phyloP scores from a whole-genome alignment of 1,140 invertebrate genomes.

The Zelostemma sp. region DNA sequence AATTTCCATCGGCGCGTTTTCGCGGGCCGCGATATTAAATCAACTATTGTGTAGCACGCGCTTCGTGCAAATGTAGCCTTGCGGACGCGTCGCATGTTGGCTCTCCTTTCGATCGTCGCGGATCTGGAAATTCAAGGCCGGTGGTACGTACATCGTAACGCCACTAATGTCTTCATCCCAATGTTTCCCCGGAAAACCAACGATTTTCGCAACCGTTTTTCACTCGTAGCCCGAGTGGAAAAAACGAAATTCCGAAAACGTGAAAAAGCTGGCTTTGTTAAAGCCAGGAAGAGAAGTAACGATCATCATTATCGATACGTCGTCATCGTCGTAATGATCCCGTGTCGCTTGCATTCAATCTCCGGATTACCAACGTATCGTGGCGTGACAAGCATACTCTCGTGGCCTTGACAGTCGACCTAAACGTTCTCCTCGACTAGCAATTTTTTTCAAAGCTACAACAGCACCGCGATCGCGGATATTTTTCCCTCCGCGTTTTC shows the following conservation, averaged over 20 bases:
- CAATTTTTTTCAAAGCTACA: slow-evolving; percentile 18
- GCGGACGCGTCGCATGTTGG: slow-evolving; percentile 39
- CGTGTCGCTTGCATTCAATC: slow-evolving; percentile 55
- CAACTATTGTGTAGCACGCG: slow-evolving; percentile 46
- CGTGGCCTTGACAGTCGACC: slow-evolving; percentile 65
- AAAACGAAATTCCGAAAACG: too few relatives aligned
- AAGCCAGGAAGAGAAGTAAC: slow-evolving; percentile 5
- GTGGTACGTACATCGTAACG: too few relatives aligned
- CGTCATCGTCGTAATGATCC: slow-evolving; percentile 47
- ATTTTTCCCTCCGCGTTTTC: slow-evolving; percentile 10
- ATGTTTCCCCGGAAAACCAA: too few relatives aligned
- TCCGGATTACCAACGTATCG: slow-evolving; percentile 47
- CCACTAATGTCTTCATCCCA: too few relatives aligned
- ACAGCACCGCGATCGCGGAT: slow-evolving; percentile 11
- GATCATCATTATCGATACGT: slow-evolving; percentile 48
- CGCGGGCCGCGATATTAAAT: slow-evolving; percentile 42
- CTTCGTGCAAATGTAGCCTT: slow-evolving; percentile 43
- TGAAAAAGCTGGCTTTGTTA: too few relatives aligned
- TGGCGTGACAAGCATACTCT: slow-evolving; percentile 59
- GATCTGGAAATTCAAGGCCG: slow-evolving; percentile 54
- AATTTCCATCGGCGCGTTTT: slow-evolving; percentile 37
- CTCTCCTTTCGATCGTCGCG: slow-evolving; percentile 55
- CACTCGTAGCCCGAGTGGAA: too few relatives aligned
- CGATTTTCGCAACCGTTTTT: too few relatives aligned
- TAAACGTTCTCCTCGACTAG: slow-evolving; percentile 46